phyloP scores from a whole-genome alignment of 2,113 vertebrate genomes.

The Campylomormyrus numenius region DNA sequence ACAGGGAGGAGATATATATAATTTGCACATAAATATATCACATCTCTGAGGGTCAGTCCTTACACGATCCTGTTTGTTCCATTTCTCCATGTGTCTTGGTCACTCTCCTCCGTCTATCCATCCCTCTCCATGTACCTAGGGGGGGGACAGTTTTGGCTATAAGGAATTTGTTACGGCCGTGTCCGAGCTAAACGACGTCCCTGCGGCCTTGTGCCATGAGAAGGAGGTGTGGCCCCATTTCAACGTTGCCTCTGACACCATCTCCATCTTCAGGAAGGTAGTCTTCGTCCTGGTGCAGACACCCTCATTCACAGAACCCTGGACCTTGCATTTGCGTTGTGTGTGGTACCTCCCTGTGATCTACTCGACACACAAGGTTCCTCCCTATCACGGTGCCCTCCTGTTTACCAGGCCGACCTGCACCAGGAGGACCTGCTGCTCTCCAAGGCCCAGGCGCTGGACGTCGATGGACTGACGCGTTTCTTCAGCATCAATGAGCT shows the following conservation, averaged over 20 bases:
- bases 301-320: neutral
- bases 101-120: neutral
- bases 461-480: slow-evolving; percentile 60
- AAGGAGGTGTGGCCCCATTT: slow-evolving; percentile 66
- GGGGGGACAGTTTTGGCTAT: slow-evolving; percentile 56
- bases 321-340: neutral
- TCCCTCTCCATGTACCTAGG: slow-evolving; percentile 49
- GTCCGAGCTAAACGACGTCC: slow-evolving; percentile 53
- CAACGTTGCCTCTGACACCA: slow-evolving; percentile 55
- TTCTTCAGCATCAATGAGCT: slow-evolving; percentile 74
- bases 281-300: neutral
- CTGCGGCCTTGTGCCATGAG: slow-evolving; percentile 65
- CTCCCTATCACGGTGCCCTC: neutral
- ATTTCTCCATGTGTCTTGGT: neutral
- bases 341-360: neutral
- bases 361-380: neutral
- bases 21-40: neutral
- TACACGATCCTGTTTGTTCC: neutral
- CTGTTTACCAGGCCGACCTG: slow-evolving; percentile 68
- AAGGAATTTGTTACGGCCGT: slow-evolving; percentile 54
- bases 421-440: slow-evolving; percentile 61
- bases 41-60: too few relatives aligned
- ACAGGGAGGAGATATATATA: slow-evolving; percentile 29
- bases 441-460: slow-evolving; percentile 49
- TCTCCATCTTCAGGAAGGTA: slow-evolving; percentile 79